phyloP scores from a whole-genome alignment of 2,888 invertebrate species.

The Oxytorus armatus region DNA sequence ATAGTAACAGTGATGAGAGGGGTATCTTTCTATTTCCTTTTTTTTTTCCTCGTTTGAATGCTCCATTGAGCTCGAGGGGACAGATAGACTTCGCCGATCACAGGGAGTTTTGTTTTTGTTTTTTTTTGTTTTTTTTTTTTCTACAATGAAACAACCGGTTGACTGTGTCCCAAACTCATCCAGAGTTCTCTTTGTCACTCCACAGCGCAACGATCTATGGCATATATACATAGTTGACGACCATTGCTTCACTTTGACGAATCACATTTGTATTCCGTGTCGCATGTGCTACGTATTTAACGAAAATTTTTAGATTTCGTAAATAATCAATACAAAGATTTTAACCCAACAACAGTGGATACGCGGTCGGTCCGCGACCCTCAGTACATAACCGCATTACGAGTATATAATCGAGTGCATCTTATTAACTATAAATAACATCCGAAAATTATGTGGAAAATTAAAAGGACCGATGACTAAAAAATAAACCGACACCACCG shows the following conservation, averaged over 20 bases:
- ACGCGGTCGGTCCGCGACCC: too few relatives aligned
- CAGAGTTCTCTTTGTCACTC: not conserved
- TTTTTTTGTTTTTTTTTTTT: constrained; percentile 24
- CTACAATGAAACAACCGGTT: constrained; percentile 50
- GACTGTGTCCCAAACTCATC: constrained; percentile 21
- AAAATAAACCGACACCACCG: too few relatives aligned
- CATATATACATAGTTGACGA: not conserved
- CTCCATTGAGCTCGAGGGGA: constrained; percentile 47
- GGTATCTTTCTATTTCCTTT: constrained; percentile 6
- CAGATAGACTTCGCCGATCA: constrained; percentile 24
- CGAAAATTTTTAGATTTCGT: too few relatives aligned
- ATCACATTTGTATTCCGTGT: not conserved
- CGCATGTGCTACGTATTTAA: too few relatives aligned
- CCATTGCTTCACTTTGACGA: not conserved
- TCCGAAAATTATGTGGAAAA: too few relatives aligned
- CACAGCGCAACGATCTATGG: constrained; percentile 2
- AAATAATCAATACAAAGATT: too few relatives aligned
- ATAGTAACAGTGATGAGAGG: constrained; percentile 29
- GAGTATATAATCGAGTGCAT: too few relatives aligned
- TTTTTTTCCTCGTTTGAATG: constrained; percentile 38
- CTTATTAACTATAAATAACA: too few relatives aligned
- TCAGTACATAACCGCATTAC: too few relatives aligned
- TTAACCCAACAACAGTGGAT: too few relatives aligned
- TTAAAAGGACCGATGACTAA: too few relatives aligned
- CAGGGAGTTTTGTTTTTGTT: not conserved